Percentiles rank a stretch among this genome's conserved stretches.
These are phyloP conservation scores for Tetropium fuscum DNA, from an alignment of 2,888 invertebrate species.

Conservation along the genomic window DNA sequence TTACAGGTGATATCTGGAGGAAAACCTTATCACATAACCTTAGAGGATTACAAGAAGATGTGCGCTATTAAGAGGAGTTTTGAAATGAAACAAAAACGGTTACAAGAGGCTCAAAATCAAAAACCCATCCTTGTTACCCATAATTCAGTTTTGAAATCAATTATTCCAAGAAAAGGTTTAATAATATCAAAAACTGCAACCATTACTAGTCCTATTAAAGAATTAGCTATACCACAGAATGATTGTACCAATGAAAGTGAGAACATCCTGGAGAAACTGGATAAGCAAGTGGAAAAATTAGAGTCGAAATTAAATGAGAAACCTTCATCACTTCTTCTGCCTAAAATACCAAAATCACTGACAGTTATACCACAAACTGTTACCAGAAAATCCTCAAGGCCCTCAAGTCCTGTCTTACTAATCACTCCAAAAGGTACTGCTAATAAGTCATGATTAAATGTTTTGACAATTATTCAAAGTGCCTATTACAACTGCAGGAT, in stretches of 20 bases:
- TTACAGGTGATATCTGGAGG: constrained; percentile 81
- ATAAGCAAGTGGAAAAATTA: constrained; percentile 66
- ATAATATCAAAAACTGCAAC: constrained; percentile 59
- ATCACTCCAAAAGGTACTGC: constrained; percentile 54
- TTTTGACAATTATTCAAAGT: constrained; percentile 57
- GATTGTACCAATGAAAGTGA: constrained; percentile 48
- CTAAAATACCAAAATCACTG: constrained; percentile 84
- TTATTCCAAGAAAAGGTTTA: constrained; percentile 54
- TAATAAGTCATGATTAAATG: constrained; percentile 58
- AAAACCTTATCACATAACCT: constrained; percentile 82
- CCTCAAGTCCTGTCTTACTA: constrained; percentile 58
- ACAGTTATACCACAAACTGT: constrained; percentile 82
- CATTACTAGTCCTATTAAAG: constrained; percentile 39
- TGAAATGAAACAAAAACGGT: constrained; percentile 66
- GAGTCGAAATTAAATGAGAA: constrained; percentile 59
- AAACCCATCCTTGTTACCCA: constrained; percentile 42
- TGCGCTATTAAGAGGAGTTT: constrained; percentile 76
- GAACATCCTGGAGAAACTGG: constrained; percentile 64
- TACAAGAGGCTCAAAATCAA: constrained; percentile 70
- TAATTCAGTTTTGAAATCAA: constrained; percentile 54
- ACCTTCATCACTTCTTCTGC: constrained; percentile 70
- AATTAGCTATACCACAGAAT: constrained; percentile 39
- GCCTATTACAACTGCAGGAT: constrained; percentile 45
- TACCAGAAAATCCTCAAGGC: constrained; percentile 56
- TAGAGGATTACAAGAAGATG: constrained; percentile 85